Conservation (phyloP, 2,113 vertebrate genomes). For the Sorex araneus region DNA sequence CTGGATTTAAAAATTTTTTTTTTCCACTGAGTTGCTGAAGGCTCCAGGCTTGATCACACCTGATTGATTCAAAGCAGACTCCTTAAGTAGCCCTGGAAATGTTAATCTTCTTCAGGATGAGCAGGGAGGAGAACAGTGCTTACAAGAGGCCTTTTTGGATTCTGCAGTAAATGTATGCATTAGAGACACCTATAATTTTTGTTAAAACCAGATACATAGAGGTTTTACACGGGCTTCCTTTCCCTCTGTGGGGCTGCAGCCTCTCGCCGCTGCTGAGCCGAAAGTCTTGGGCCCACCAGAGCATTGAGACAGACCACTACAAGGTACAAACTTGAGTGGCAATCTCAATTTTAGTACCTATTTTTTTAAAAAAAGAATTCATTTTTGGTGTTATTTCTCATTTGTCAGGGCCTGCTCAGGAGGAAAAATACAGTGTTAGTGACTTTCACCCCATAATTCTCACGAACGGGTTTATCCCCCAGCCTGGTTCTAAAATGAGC, state of each 20-base stretch:
- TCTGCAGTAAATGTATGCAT: constrained; percentile 68
- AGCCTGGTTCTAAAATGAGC: background rate
- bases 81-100: constrained; percentile 39
- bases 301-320: constrained; percentile 66
- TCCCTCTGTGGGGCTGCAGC: constrained; percentile 60
- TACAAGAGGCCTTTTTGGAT: constrained; percentile 52
- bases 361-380: constrained; percentile 49
- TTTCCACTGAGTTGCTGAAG: background rate
- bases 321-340: constrained; percentile 83
- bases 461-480: constrained; percentile 72
- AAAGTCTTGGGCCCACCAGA: constrained; percentile 78
- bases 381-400: constrained; percentile 83
- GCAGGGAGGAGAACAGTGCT: background rate
- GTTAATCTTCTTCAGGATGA: constrained; percentile 31
- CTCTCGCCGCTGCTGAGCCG: constrained; percentile 59
- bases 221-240: constrained; percentile 81
- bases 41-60: constrained; percentile 1
- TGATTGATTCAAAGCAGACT: constrained; percentile 15
- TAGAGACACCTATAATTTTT: constrained; percentile 74
- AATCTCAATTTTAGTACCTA: constrained; percentile 74
- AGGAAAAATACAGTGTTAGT: constrained; percentile 50
- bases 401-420: constrained; percentile 77
- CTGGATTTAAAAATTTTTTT: constrained; percentile 37
- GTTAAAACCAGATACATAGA: constrained; percentile 80
- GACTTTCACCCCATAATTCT: constrained; percentile 74